Base-by-base conservation (phyloP, 2,113 vertebrate species). In the Phrynosoma platyrhinos region DNA sequence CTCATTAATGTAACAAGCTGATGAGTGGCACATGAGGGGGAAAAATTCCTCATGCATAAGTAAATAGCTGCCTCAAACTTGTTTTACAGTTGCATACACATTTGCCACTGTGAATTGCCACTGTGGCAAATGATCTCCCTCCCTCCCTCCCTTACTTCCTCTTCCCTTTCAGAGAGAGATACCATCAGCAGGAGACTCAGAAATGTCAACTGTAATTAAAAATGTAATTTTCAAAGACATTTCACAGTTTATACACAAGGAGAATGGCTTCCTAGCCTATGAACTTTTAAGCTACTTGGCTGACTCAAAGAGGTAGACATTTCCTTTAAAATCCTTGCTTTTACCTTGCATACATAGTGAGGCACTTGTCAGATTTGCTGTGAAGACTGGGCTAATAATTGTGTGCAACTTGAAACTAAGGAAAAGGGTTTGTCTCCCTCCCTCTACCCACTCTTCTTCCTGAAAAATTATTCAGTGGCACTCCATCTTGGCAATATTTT, bases 121-220 rank as follows among this genome's bases (percentile, higher is more conserved):
- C 21, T 79, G 27, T 87, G 87, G 92, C 0, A 27, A 42, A 84
- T 82, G 53, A 66, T 87, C 53, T 76, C 5, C 82, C 83, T 84
- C 89, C 68, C 30, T 40, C 10, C 89, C 68, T n/a, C 36, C 10
- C 32, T 25, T 86, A 90, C 83, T 53, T 64, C 32, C 16, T 32
- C 55, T 36, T 23, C 53, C 42, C 4, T 42, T 76, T 77, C n/a
- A 2, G 27, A 81, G 88, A 93, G 77, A 91, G 92, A 96, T 92
- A 94, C 89, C 84, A 95, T 95, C 93, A 95, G 92, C 91, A 92
- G 92, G 92, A 92, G 85, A 83, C 90, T 94, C 86, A 91, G 90
- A 94, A 94, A 95, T 95, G 93, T 94, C 95, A 96, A 87, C 90
- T 93, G 90, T 94, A 96, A 96, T 96, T 95, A 96, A 96, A 96